Percentiles rank a stretch among this genome's conserved stretches.
Evolutionary conservation across 2,888 invertebrate genomes (phyloP).

Genomic region (Ypsolopha scabrella): DNA sequence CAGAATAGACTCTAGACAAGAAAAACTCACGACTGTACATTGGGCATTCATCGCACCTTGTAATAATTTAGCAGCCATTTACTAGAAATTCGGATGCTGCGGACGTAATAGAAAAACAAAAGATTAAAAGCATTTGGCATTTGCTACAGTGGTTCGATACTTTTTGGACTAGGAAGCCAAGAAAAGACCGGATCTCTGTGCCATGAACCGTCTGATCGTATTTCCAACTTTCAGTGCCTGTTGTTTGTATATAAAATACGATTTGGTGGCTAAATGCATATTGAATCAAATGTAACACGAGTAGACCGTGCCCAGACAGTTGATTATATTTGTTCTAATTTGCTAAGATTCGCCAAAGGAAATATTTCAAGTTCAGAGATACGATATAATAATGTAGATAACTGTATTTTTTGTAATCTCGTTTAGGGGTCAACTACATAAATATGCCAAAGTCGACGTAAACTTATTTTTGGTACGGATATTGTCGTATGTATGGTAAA

Average conservation of each 20-base stretch:
- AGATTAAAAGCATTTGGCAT: conserved; percentile 22
- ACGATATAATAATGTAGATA: conserved; percentile 44
- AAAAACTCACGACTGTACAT: conserved; percentile 21
- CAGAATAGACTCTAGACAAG: too few species aligned
- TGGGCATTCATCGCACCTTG: conserved; percentile 41
- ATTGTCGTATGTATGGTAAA: conserved; percentile 8
- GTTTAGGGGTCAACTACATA: conserved; percentile 7
- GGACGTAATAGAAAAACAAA: conserved; percentile 13
- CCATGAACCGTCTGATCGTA: conserved; percentile 22
- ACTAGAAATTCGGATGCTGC: conserved; percentile 19
- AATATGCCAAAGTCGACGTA: conserved; percentile 42
- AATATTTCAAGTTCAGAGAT: conserved; percentile 48
- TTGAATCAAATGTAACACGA: too few species aligned
- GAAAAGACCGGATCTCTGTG: too few species aligned
- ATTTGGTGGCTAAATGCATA: conserved; percentile 17
- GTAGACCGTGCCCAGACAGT: too few species aligned
- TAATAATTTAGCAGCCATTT: conserved; percentile 41
- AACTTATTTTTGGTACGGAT: conserved; percentile 47
- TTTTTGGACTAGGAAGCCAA: too few species aligned
- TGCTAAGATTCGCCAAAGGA: conserved; percentile 3
- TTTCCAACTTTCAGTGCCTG: conserved; percentile 52
- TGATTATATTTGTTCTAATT: too few species aligned
- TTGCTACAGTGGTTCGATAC: conserved; percentile 7
- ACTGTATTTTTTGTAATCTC: conserved; percentile 43
- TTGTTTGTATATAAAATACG: conserved; percentile 44